Conservation (phyloP, 2,113 vertebrate species). For the Corvus moneduloides region DNA sequence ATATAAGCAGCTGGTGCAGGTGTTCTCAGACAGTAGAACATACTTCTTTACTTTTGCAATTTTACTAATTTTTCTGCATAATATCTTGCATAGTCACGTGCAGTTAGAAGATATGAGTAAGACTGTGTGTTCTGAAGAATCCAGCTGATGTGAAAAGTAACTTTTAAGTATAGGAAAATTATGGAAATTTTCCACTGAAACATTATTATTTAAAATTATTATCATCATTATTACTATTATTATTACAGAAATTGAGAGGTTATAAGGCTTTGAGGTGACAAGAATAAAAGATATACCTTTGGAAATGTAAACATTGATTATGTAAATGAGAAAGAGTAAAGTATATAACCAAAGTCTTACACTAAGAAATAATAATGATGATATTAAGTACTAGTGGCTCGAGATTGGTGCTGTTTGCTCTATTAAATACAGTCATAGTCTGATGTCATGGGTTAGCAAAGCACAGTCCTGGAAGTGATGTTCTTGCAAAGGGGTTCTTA, state of each 20-base stretch:
- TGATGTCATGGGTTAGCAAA: too few species aligned
- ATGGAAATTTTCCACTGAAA: background rate
- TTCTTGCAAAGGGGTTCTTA: too few species aligned
- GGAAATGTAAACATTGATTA: background rate
- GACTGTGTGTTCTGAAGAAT: background rate
- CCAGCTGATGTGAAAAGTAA: background rate
- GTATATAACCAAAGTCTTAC: background rate
- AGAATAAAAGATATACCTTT: background rate
- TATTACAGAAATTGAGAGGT: background rate
- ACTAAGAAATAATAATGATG: background rate
- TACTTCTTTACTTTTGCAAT: background rate
- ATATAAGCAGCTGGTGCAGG: slow-evolving; percentile 49
- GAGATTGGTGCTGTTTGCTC: background rate
- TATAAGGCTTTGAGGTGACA: background rate
- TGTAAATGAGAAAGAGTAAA: background rate
- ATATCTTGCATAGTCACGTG: background rate
- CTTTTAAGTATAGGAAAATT: background rate
- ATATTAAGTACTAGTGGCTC: background rate
- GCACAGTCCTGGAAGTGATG: too few species aligned
- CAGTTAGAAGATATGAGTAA: background rate
- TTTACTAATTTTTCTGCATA: background rate
- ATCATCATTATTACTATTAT: background rate
- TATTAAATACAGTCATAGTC: background rate
- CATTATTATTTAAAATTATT: background rate
- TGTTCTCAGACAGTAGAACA: slow-evolving; percentile 11